Evolutionary conservation across 53 echinoderm and acorn worm genomes (phyloP).

Genomic region (Stichopus horrens): DNA sequence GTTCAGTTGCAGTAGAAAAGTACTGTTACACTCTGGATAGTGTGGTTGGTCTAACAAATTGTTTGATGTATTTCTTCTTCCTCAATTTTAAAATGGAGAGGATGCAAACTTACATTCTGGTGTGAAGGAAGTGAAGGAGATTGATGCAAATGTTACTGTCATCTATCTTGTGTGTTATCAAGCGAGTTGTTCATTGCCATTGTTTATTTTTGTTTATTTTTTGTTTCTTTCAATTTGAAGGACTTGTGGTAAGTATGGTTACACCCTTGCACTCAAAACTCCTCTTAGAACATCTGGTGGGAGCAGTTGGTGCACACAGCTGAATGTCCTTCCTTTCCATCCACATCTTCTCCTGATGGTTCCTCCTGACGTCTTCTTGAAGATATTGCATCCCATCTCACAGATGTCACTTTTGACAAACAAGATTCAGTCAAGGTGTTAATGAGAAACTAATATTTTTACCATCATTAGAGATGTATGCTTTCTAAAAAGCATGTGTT

Average conservation of each 20-base stretch:
- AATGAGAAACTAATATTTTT: neutral
- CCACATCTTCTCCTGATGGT: constrained; percentile 37
- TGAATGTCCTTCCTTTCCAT: constrained; percentile 26
- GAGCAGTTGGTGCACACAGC: constrained; percentile 31
- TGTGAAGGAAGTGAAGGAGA: too few species aligned
- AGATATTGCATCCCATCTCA: neutral
- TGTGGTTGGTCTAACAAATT: too few species aligned
- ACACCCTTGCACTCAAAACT: constrained; percentile 31
- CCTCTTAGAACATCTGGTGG: constrained; percentile 31
- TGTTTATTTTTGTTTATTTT: constrained; percentile 22
- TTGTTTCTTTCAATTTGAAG: constrained; percentile 48
- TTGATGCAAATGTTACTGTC: neutral
- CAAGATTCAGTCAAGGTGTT: neutral
- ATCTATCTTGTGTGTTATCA: neutral
- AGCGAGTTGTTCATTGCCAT: neutral
- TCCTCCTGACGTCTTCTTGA: constrained; percentile 20
- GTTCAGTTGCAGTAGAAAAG: too few species aligned
- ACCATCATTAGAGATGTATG: too few species aligned
- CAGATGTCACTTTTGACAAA: constrained; percentile 1
- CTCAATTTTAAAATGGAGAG: too few species aligned
- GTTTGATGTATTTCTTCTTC: too few species aligned
- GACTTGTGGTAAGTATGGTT: constrained; percentile 58
- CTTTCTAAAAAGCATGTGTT: too few species aligned
- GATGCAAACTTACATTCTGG: too few species aligned
- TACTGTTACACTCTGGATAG: too few species aligned